Evolutionary conservation across 2,797 vertebrate genomes (phyloP).

Genomic region (Sus cebifrons): DNA sequence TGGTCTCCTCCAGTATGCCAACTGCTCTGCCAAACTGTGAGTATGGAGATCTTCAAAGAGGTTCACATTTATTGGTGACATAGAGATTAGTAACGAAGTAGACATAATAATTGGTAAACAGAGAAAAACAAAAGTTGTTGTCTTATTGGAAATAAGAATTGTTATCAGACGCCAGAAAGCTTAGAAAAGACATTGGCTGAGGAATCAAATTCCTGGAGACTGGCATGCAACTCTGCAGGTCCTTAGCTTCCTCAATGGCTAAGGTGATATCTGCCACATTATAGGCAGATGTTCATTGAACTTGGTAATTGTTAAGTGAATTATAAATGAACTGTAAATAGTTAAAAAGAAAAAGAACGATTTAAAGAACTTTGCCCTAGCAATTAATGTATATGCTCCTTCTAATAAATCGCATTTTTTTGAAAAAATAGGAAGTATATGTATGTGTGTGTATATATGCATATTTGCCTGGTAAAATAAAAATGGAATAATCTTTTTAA

Average conservation of each 20-base stretch:
- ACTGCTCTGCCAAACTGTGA: not conserved
- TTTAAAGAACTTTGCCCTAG: not conserved
- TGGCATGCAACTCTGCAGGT: not conserved
- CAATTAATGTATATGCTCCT: not conserved
- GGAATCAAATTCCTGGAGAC: not conserved
- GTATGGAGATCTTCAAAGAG: not conserved
- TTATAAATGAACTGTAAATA: not conserved
- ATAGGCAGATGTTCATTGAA: not conserved
- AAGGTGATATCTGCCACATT: rapidly evolving
- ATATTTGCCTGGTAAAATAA: not conserved
- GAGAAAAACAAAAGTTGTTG: not conserved
- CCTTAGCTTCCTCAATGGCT: not conserved
- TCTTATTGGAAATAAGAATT: not conserved
- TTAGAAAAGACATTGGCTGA: not conserved
- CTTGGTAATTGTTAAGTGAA: not conserved
- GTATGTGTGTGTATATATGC: not conserved
- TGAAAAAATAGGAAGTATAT: not conserved
- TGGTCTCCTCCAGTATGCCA: not conserved
- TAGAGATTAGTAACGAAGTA: not conserved
- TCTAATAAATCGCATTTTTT: constrained; percentile 29
- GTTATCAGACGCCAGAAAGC: not conserved
- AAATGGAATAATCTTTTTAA: not conserved
- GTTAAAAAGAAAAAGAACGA: not conserved
- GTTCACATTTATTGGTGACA: not conserved
- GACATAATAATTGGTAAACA: not conserved